phyloP scores from a whole-genome alignment of 2,113 vertebrate species.

The Beaufortia kweichowensis region DNA sequence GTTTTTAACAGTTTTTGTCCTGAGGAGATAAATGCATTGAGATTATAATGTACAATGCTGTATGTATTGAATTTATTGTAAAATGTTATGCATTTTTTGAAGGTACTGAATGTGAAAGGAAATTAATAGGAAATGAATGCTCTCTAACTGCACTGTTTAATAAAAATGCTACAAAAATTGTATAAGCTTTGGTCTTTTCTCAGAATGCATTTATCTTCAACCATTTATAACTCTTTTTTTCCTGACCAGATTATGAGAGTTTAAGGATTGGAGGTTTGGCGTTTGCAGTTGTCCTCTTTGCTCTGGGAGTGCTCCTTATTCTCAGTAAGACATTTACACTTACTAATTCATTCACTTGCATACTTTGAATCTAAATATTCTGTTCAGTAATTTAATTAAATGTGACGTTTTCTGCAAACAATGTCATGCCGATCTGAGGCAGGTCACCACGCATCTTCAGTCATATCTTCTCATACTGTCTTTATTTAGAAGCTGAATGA shows the following conservation, averaged over 20 bases:
- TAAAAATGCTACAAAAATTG: no score
- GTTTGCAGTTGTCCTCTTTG: conserved; percentile 92
- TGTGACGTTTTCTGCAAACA: not conserved
- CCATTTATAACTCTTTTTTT: not conserved
- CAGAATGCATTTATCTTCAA: not conserved
- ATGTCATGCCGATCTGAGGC: not conserved
- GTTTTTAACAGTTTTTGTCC: no score
- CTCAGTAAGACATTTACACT: conserved; percentile 82
- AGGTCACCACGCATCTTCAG: not conserved
- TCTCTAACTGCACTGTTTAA: not conserved
- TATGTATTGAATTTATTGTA: not conserved
- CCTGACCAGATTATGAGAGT: conserved; percentile 86
- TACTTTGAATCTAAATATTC: not conserved
- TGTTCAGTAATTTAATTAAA: not conserved
- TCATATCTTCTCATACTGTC: not conserved
- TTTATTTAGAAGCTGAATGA: conserved; percentile 7
- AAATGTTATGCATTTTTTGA: no score
- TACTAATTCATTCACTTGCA: not conserved
- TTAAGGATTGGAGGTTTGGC: conserved; percentile 91
- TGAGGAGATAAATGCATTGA: no score
- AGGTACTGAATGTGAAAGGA: no score
- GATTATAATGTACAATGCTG: no score
- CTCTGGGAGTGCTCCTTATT: conserved; percentile 91
- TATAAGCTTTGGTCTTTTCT: not conserved
- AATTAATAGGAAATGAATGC: not conserved